phyloP scores from a whole-genome alignment of 2,113 vertebrate genomes.

The Henicopernis longicauda region DNA sequence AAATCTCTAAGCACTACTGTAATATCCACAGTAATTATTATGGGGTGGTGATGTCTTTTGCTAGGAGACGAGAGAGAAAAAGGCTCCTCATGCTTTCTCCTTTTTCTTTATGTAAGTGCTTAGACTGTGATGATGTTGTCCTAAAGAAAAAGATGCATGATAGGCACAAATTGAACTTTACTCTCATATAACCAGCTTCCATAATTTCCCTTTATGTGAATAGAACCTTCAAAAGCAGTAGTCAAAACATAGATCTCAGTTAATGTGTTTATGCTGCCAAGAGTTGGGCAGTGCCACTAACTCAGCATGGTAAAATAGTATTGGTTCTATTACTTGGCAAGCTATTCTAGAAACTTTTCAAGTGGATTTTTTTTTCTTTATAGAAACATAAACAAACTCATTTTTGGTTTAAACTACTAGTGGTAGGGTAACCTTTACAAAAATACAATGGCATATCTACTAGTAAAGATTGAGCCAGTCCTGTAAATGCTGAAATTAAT shows the following conservation, averaged over 20 bases:
- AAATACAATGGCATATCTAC: neutral
- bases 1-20: neutral
- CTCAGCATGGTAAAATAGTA: neutral
- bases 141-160: neutral
- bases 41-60: neutral
- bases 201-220: neutral
- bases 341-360: neutral
- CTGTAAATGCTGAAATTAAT: neutral
- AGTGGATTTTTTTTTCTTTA: neutral
- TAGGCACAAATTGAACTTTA: neutral
- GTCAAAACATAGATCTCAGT: neutral
- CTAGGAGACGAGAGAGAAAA: neutral
- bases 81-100: neutral
- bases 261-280: neutral
- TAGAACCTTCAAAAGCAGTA: neutral
- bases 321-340: neutral
- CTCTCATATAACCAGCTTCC: neutral
- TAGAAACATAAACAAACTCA: neutral
- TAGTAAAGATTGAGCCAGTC: neutral
- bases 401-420: neutral
- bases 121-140: neutral
- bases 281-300: neutral
- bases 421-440: neutral
- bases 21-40: neutral
- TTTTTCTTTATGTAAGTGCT: neutral